Base-by-base conservation (phyloP, 1,140 invertebrate genomes). In the Dolichoris vasculosae region DNA sequence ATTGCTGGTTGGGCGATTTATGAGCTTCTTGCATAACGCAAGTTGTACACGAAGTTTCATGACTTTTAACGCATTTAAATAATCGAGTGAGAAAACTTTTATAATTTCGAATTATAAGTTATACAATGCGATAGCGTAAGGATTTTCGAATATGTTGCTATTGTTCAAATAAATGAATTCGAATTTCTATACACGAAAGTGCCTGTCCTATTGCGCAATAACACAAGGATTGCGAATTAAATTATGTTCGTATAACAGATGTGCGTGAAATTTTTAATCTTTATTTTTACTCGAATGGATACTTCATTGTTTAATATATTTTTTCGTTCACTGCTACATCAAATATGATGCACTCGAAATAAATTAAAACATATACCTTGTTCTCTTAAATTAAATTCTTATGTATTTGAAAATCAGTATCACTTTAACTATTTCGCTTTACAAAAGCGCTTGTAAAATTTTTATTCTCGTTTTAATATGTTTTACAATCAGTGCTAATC, bases 81-180 rank as follows among this genome's bases (percentile, higher is more conserved):
- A 35, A 32, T 23, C 67, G 67, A 23, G 67, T 20, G 67, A 69
- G 15, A 67, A 17, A 38, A 30, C 32, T 38, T 9, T 38, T 1
- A 40, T 43, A 43, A 73, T 73, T 40, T 43, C n/a, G 43, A 43
- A 73, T 73, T 73, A 7, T 13, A 73, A 43, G 38, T 38, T 73
- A 23, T 73, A 4, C 6, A 7, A 3, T 23, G 15, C 35, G 69
- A 43, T 43, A 26, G 69, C 1, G 4, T n/a, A 43, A 43, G 38
- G 69, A 73, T 43, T 43, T 7, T 73, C 15, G 9, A 71, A 35
- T 40, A 26, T 20, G 23, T 17, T n/a, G 43, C 38, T 43, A 73
- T 73, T 73, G 69, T 73, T 43, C 38, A 17, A 9, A n/a, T 38
- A 73, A 73, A 73, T n/a, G 40, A 26, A 73, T 43, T 73, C 38